phyloP scores from a whole-genome alignment of 92 coral and sea anemone genomes.

The Isaurus tuberculatus region DNA sequence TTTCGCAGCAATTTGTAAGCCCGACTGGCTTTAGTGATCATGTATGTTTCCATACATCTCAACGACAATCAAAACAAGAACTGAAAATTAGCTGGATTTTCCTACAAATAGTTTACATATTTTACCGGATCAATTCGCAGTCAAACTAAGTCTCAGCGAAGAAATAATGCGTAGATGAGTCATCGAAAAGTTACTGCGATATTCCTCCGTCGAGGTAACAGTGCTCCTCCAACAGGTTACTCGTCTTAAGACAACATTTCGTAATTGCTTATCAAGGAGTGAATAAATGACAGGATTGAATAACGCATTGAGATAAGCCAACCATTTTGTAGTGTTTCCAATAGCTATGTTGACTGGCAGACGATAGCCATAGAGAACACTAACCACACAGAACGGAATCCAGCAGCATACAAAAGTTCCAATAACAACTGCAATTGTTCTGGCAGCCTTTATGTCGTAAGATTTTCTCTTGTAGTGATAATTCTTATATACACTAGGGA shows the following conservation, averaged over 20 bases:
- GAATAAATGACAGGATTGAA: constrained; percentile 87
- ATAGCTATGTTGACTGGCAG: constrained; percentile 32
- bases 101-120: too few species aligned
- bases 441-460: constrained; percentile 88
- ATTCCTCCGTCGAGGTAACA: not conserved
- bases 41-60: too few species aligned
- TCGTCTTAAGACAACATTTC: constrained; percentile 62
- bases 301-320: constrained; percentile 80
- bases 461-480: constrained; percentile 63
- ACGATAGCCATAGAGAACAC: constrained; percentile 65
- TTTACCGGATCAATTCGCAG: too few species aligned
- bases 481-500: constrained; percentile 37
- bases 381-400: constrained; percentile 85
- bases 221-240: constrained; percentile 23
- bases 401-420: constrained; percentile 89
- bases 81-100: too few species aligned
- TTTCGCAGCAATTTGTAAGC: too few species aligned
- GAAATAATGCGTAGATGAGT: not conserved
- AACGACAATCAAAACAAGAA: too few species aligned
- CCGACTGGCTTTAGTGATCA: too few species aligned
- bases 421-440: constrained; percentile 86
- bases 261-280: constrained; percentile 79
- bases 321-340: constrained; percentile 84
- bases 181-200: not conserved
- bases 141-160: not conserved